phyloP scores from a whole-genome alignment of 2,797 vertebrate genomes.

The Lepus oiostolus region DNA sequence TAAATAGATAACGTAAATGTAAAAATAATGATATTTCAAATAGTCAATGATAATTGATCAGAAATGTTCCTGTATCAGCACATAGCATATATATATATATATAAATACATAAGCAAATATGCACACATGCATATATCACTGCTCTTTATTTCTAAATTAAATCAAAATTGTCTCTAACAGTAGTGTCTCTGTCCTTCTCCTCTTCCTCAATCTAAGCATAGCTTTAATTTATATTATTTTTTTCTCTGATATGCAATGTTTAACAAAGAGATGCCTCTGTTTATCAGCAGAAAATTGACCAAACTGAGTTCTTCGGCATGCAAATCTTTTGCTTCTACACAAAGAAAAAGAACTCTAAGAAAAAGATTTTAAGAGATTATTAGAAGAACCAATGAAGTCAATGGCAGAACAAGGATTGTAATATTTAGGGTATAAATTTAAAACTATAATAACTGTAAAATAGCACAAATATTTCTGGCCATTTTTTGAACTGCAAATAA shows the following conservation, averaged over 20 bases:
- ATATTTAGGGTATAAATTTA: slow-evolving; percentile 18
- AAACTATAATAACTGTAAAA: slow-evolving; percentile 55
- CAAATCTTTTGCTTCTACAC: slow-evolving; percentile 47
- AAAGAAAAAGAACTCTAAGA: slow-evolving; percentile 47
- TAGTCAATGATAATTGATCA: slow-evolving; percentile 40
- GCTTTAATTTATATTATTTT: slow-evolving; percentile 51
- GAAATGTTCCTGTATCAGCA: slow-evolving; percentile 49
- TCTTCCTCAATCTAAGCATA: slow-evolving; percentile 23
- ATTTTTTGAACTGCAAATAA: slow-evolving; percentile 41
- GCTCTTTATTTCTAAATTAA: slow-evolving; percentile 44
- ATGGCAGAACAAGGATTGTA: background rate
- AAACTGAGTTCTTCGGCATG: slow-evolving; percentile 59
- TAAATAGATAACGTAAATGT: slow-evolving; percentile 25
- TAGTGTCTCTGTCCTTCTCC: background rate
- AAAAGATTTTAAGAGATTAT: slow-evolving; percentile 55
- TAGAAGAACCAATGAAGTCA: background rate
- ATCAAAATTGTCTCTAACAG: slow-evolving; percentile 52
- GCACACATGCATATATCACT: too few relatives aligned
- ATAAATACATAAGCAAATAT: background rate
- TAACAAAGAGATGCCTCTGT: slow-evolving; percentile 15
- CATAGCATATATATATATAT: background rate
- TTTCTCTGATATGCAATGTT: background rate
- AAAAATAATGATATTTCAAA: slow-evolving; percentile 60
- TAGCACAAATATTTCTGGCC: background rate
- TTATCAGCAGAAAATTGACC: slow-evolving; percentile 42